phyloP scores from a whole-genome alignment of 1,140 invertebrate species.

The Bombus fervidus region DNA sequence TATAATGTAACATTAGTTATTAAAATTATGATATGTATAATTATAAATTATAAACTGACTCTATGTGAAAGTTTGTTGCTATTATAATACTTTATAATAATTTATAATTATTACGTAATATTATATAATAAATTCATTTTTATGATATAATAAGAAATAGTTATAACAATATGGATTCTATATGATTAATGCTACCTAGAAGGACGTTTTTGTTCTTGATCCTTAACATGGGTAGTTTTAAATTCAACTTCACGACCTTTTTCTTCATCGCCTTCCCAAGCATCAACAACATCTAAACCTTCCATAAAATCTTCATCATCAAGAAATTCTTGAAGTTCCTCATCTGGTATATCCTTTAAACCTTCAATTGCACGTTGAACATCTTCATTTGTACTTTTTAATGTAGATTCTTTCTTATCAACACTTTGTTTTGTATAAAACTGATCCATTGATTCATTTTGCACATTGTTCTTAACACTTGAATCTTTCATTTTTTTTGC shows the following conservation, averaged over 20 bases:
- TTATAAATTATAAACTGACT: constrained; percentile 10
- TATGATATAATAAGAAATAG: constrained; percentile 2
- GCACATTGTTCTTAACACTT: constrained; percentile 42
- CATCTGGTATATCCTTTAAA: constrained; percentile 64
- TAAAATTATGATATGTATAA: constrained; percentile 17
- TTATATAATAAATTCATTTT: constrained; percentile 23
- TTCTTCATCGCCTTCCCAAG: constrained; percentile 78
- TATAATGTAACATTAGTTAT: constrained; percentile 1
- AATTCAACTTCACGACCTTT: constrained; percentile 48
- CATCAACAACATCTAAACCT: constrained; percentile 77
- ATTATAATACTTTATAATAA: background rate
- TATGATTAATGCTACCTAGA: constrained; percentile 73
- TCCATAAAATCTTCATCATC: constrained; percentile 78
- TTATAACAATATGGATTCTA: constrained; percentile 29
- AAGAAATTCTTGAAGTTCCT: constrained; percentile 76
- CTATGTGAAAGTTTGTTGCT: background rate
- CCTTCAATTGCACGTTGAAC: constrained; percentile 64
- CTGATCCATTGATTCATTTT: constrained; percentile 16
- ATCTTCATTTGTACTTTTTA: constrained; percentile 54
- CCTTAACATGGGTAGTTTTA: constrained; percentile 28
- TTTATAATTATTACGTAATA: constrained; percentile 5
- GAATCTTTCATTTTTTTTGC: constrained; percentile 46
- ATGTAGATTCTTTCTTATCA: constrained; percentile 15
- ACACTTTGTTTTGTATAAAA: constrained; percentile 22
- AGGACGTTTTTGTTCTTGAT: constrained; percentile 51